A percentile compares a stretch with the other conserved stretches of the same genome.
Evolutionary conservation across 2,113 vertebrate species (phyloP).

Genomic region (Sinocyclocheilus anshuiensis): DNA sequence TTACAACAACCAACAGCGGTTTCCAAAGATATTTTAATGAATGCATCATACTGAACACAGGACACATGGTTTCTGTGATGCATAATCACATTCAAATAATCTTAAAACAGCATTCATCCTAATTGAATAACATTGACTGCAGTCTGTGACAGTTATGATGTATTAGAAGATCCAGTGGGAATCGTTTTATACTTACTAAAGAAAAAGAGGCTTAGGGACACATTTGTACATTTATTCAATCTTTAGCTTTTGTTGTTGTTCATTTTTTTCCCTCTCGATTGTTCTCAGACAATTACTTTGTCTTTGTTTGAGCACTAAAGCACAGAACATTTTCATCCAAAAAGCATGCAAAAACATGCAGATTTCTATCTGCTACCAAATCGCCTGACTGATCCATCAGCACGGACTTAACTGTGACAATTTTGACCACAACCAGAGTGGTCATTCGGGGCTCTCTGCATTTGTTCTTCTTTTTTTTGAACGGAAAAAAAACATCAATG

Average conservation of each 20-base stretch:
- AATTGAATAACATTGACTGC: conserved; percentile 14
- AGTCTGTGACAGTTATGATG: conserved; percentile 16
- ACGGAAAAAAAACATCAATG: neutral
- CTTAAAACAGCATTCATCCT: conserved; percentile 17
- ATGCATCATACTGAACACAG: neutral
- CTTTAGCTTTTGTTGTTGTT: neutral
- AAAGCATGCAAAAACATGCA: neutral
- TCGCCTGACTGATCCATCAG: conserved; percentile 12
- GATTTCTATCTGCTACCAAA: neutral
- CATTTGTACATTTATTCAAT: neutral
- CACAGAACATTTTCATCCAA: neutral
- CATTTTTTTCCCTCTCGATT: neutral
- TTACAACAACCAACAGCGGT: conserved; percentile 1
- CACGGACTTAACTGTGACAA: neutral
- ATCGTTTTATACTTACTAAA: neutral
- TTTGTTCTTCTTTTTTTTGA: neutral
- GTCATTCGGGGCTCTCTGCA: neutral
- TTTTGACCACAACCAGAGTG: neutral
- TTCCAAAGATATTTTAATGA: conserved; percentile 18
- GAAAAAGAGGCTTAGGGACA: conserved; percentile 3
- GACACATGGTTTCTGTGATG: neutral
- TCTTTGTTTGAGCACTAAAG: neutral
- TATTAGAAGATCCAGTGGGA: neutral
- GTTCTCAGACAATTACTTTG: conserved; percentile 7
- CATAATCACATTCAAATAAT: conserved; percentile 17